Conservation (phyloP, 2,888 invertebrate genomes). For the Caenorhabditis wallacei region DNA sequence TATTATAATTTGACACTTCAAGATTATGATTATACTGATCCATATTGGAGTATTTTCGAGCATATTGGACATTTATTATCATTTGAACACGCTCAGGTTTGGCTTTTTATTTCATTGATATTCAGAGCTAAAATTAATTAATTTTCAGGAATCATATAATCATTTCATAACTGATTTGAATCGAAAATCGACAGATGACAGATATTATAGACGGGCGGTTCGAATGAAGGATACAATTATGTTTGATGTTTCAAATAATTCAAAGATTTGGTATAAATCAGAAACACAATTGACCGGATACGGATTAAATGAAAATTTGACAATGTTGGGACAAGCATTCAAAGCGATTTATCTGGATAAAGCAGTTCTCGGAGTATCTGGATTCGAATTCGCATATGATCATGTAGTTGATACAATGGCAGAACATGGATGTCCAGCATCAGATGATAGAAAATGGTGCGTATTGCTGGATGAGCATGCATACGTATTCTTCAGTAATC, state of each 20-base stretch:
- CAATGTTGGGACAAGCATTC: slow-evolving; percentile 79
- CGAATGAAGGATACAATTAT: slow-evolving; percentile 79
- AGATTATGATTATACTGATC: slow-evolving; percentile 73
- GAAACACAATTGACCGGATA: slow-evolving; percentile 75
- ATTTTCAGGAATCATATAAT: slow-evolving; percentile 72
- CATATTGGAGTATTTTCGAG: slow-evolving; percentile 69
- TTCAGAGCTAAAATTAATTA: background rate
- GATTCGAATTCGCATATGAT: slow-evolving; percentile 82
- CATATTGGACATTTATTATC: slow-evolving; percentile 66
- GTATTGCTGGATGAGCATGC: slow-evolving; percentile 82
- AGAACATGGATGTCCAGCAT: slow-evolving; percentile 76
- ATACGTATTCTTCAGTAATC: slow-evolving; percentile 81
- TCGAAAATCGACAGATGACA: slow-evolving; percentile 79
- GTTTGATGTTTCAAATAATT: slow-evolving; percentile 79
- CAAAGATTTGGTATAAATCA: slow-evolving; percentile 79
- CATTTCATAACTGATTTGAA: slow-evolving; percentile 82
- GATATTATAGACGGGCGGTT: slow-evolving; percentile 81
- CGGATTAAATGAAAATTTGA: slow-evolving; percentile 79
- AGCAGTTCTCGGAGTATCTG: slow-evolving; percentile 81
- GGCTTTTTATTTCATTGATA: too few species aligned
- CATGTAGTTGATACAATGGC: slow-evolving; percentile 75
- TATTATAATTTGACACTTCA: slow-evolving; percentile 76
- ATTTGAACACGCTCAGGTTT: slow-evolving; percentile 59
- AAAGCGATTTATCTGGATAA: slow-evolving; percentile 78
- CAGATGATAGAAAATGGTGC: slow-evolving; percentile 74